These are phyloP conservation scores for Passer domesticus DNA, from an alignment of 2,113 vertebrate species.

Conservation along the genomic window DNA sequence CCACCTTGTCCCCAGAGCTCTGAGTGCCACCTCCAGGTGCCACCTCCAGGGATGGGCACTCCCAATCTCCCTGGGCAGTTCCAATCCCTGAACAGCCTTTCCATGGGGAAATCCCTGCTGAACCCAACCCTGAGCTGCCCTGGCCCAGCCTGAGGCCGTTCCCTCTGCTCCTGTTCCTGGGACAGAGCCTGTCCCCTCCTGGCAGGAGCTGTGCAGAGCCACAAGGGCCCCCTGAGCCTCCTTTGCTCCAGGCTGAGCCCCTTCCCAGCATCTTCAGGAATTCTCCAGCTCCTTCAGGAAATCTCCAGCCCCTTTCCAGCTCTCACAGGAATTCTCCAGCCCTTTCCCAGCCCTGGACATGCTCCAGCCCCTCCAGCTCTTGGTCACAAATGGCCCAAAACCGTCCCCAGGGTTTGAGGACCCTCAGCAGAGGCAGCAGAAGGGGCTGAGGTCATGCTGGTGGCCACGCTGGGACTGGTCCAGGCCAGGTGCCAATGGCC, in stretches of 20 bases:
- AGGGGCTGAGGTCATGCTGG: background rate
- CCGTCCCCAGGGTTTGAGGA: background rate
- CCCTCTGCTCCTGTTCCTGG: background rate
- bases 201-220: no score
- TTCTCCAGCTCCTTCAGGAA: background rate
- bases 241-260: no score
- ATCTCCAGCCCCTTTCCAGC: background rate
- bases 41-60: background rate
- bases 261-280: background rate
- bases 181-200: no score
- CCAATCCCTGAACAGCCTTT: accelerated
- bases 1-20: background rate
- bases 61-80: background rate
- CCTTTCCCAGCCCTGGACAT: background rate
- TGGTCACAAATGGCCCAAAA: background rate
- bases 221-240: no score
- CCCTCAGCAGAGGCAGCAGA: background rate
- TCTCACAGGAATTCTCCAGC: background rate
- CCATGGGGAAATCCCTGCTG: background rate
- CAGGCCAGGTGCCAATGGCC: background rate
- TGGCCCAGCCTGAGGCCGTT: background rate
- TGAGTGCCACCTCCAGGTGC: background rate
- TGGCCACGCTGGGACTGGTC: background rate
- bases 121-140: background rate
- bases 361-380: background rate